phyloP scores from a whole-genome alignment of 2,797 vertebrate genomes.

The Rhabdomys pumilio region DNA sequence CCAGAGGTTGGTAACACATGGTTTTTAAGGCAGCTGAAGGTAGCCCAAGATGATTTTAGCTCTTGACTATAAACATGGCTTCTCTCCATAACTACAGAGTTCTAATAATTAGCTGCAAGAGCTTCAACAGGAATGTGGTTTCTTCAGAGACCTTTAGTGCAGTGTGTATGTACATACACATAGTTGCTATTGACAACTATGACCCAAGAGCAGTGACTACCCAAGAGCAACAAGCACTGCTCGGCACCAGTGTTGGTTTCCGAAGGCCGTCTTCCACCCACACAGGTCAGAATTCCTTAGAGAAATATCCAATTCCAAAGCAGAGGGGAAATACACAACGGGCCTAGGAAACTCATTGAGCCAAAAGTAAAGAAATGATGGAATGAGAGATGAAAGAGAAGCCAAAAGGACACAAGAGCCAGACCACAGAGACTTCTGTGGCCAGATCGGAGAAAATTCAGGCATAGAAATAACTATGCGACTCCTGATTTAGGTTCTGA shows the following conservation, averaged over 20 bases:
- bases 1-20: neutral
- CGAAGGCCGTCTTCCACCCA: neutral
- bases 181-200: neutral
- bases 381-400: slow-evolving; percentile 4
- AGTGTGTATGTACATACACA: neutral
- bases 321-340: neutral
- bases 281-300: neutral
- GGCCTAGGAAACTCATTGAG: neutral
- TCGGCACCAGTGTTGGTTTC: neutral
- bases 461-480: neutral
- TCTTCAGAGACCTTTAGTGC: neutral
- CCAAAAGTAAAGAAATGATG: slow-evolving; percentile 9
- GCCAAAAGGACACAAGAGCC: neutral
- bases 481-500: neutral
- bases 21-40: neutral
- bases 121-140: neutral
- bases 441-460: neutral
- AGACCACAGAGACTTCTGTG: neutral
- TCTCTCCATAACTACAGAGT: neutral
- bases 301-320: neutral
- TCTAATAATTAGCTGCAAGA: neutral
- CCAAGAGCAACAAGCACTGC: neutral
- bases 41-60: neutral
- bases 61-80: no score
- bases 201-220: neutral